Evolutionary conservation across 2,113 vertebrate genomes (phyloP), one percentile per base, ranked within the genome.

Genomic region (Vireo altiloquus): DNA sequence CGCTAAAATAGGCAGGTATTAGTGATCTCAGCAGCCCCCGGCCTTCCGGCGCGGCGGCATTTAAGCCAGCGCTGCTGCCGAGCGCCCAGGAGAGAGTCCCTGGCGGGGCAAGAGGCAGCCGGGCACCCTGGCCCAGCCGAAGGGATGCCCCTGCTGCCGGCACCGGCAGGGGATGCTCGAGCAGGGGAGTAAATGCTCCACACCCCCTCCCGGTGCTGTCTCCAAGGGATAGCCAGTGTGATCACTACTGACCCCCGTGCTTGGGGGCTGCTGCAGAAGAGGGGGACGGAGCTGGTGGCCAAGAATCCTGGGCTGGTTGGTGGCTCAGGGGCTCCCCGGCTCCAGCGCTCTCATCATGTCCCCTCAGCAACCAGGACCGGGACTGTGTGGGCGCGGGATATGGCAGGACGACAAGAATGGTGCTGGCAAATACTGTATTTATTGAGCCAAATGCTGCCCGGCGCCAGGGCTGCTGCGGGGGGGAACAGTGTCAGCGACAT

Each of bases 1-100:
- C 85, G 10, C 96, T 92, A 96, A 97, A 97, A 97, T 94, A 96
- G 96, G 90, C 95, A 97, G 93, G 97, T 92, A 97, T 97, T 97
- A 97, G 94, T 60, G 82, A 94, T 93, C 88, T 95, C 93, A 96
- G 82, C 92, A 91, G 93, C 82, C 81, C 65, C 64, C 94, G n/a
- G 85, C 92, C 89, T 92, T 92, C 94, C 91, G 89, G 78, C 9
- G 7, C 8, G 2, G 78, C 27, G 0, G 65, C 15, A 3, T 92
- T 84, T 93, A 96, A 94, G 89, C 84, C 79, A 37, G 52, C 5
- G 71, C 59, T 6, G 25, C 93, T 69, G 78, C 47, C 33, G 13
- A 53, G 31, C 0, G 30, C 54, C 54, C 35, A 27, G 64, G 54
- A 79, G 39, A 10, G 21, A 59, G 80, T 24, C 19, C 20, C 42